A percentile compares a stretch with the other conserved stretches of the same genome.
These are phyloP conservation scores for honey bee (Apis mellifera) DNA, from an alignment of 1,140 invertebrate genomes.

Conservation along the genomic window Amel_HAv3.1 CM009945.2:7604001-7604500, in stretches of 20 bases:
- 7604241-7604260: conserved; percentile 75
- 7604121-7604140: conserved; percentile 87
- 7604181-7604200: conserved; percentile 75
- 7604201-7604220: conserved; percentile 74
- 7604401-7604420: conserved; percentile 1
- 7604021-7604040: conserved; percentile 58
- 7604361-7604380: neutral
- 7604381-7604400: neutral
- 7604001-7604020: neutral
- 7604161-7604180: conserved; percentile 57
- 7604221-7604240: conserved; percentile 79
- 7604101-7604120: conserved; percentile 87
- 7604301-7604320: conserved; percentile 13
- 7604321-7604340: neutral
- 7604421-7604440: neutral
- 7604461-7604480: neutral
- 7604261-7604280: conserved; percentile 49
- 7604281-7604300: neutral
- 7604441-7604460: neutral
- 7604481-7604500: conserved; percentile 14
- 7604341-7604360: neutral
- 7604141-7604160: conserved; percentile 81
- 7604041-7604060: conserved; percentile 85
- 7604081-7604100: conserved; percentile 86
- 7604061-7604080: conserved; percentile 85